Evolutionary conservation across 2,113 vertebrate genomes (phyloP), one percentile per base, ranked within the genome.

Genomic region (Gadus chalcogrammus): DNA sequence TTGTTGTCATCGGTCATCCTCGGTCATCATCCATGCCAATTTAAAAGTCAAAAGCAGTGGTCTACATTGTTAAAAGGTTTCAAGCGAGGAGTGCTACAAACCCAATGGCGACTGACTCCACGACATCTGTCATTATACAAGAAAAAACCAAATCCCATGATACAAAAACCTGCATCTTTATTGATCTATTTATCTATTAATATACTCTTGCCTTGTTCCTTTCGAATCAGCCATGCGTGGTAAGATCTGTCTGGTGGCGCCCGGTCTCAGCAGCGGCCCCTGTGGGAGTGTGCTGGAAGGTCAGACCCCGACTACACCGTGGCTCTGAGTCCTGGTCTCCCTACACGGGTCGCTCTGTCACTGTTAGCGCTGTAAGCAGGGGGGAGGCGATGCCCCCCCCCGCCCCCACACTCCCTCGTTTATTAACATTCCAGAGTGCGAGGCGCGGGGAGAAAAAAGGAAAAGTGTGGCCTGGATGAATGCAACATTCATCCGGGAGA

Each of bases 261-360:
- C 73, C 42, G 20, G 8, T 68, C 64, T 70, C 67, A 24, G 62
- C 76, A 79, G 76, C 75, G 35, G 74, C 31, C 31, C 31, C 31
- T 35, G 31, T 35, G 31, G 31, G 31, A 35, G 31, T 4, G 31
- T 35, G 31, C 31, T 24, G 24, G 79, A 87, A 88, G 87, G 85
- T 86, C 83, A 66, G 71, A 69, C 31, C 64, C 69, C 79, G 79
- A 79, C 87, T 88, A 85, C 85, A 87, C 78, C 82, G 84, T 78
- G 67, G 70, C 69, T 65, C 80, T 88, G 79, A 82, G 76, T 88
- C 84, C 89, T 79, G 18, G 66, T 79, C 22, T 79, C 79, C 82
- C 80, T 85, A 83, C 70, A 71, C 65, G 13, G 67, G 72, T 59
- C 48, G 53, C 78, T 84, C 74, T 85, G 84, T 86, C 86, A 74